Percentiles rank a stretch among this genome's conserved stretches.
Evolutionary conservation across 2,797 vertebrate species (phyloP).

Genomic region (Tenualosa ilisha): DNA sequence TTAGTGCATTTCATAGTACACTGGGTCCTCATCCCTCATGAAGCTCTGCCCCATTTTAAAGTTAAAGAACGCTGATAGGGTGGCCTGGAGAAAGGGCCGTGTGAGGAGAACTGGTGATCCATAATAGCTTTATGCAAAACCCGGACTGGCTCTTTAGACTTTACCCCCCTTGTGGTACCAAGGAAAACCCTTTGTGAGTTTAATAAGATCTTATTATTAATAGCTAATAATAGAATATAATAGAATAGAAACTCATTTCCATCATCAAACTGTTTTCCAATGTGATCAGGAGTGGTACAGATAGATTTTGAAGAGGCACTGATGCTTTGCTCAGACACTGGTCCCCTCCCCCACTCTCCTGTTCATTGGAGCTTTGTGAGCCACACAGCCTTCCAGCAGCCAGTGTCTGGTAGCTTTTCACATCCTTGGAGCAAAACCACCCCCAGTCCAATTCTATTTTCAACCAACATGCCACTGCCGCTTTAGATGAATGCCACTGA

Average conservation of each 20-base stretch:
- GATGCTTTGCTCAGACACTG: constrained; percentile 26
- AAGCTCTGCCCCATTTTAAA: constrained; percentile 62
- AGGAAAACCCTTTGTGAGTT: not conserved
- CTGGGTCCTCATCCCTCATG: constrained; percentile 57
- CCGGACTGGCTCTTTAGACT: constrained; percentile 50
- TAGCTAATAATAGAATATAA: not conserved
- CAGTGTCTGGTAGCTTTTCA: constrained; percentile 40
- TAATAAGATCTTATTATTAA: not conserved
- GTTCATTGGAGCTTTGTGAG: constrained; percentile 34
- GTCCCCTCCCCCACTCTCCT: constrained; percentile 33
- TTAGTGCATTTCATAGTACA: constrained; percentile 72
- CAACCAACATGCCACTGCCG: constrained; percentile 33
- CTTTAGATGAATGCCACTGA: constrained; percentile 39
- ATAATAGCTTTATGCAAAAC: constrained; percentile 66
- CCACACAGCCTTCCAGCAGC: constrained; percentile 41
- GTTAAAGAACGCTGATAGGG: constrained; percentile 61
- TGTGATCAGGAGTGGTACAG: constrained; percentile 42
- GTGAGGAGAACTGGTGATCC: constrained; percentile 67
- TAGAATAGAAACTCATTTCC: constrained; percentile 28
- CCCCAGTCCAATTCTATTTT: constrained; percentile 54
- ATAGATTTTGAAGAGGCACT: constrained; percentile 39
- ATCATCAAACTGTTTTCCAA: not conserved
- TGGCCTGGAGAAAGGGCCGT: constrained; percentile 62
- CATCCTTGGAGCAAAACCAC: constrained; percentile 33
- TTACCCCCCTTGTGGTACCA: not conserved